Percentiles rank a stretch among this genome's conserved stretches.
phyloP scores from a whole-genome alignment of 2,888 invertebrate species.

The Cartodere bifasciata region DNA sequence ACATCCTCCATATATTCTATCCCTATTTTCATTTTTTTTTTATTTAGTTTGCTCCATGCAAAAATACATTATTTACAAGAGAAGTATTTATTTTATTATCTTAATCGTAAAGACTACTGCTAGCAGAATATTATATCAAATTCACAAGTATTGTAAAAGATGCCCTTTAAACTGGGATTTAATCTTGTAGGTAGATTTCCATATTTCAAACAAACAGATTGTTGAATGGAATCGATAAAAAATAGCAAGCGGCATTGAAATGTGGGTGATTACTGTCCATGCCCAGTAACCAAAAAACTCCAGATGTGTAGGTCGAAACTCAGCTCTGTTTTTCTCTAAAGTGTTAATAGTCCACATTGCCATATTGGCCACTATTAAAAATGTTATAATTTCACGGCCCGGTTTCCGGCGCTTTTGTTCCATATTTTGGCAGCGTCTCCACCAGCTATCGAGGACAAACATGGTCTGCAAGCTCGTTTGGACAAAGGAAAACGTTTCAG shows the following conservation, averaged over 20 bases:
- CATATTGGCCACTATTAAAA: conserved; percentile 76
- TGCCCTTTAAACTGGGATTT: neutral
- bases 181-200: conserved; percentile 85
- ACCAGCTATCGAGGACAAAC: conserved; percentile 82
- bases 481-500: conserved; percentile 71
- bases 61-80: no score
- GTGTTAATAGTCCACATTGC: conserved; percentile 94
- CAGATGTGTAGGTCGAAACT: conserved; percentile 82
- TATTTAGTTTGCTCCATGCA: no score
- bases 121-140: no score
- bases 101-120: no score
- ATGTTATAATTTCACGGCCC: conserved; percentile 86
- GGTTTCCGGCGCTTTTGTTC: conserved; percentile 79
- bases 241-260: conserved; percentile 84
- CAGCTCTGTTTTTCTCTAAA: conserved; percentile 79
- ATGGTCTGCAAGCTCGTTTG: conserved; percentile 85
- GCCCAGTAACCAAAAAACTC: conserved; percentile 90
- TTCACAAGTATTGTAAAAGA: conserved; percentile 1
- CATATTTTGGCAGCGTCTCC: conserved; percentile 67
- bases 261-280: conserved; percentile 91
- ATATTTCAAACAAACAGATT: conserved; percentile 90
- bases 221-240: conserved; percentile 93
- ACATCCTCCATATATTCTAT: no score
- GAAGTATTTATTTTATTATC: no score
- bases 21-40: no score